Base-by-base conservation (phyloP, 30 jellyfish, hydroid and myxozoan genomes). In the Clytia hemisphaerica region DNA sequence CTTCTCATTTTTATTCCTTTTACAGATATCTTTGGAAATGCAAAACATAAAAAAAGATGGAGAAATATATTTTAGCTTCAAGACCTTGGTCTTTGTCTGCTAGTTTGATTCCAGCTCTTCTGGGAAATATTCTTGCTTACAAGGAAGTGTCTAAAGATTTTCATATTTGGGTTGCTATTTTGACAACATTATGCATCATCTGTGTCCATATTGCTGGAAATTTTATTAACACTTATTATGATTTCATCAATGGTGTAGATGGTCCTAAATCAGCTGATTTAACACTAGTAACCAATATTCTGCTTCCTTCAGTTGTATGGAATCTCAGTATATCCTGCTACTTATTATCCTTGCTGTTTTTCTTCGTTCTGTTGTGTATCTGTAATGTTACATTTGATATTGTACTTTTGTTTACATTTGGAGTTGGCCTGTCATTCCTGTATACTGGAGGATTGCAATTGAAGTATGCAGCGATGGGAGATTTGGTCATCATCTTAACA, bases 51-150 rank as follows among this genome's bases (percentile, higher is more conserved):
- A n/a, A n/a, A n/a, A n/a, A n/a, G n/a, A n/a, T n/a, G 26, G 0
- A n/a, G 36, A 73, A 54, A n/a, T 88, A 88, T 45, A 18, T 88
- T 31, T 18, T 28, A 12, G 97, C 97, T 0, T 37, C 71, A 27
- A 77, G 97, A 35, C 94, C 97, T 10, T 88, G 97, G 97, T 88
- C 97, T 6, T 75, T 88, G 46, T 78, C 97, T 12, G 97, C 97
- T 29, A 79, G 94, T 40, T 37, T 88, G 25, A 71, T 67, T 1
- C 97, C 97, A n/a, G 94, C 62, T 5, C 25, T 88, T 2, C 80
- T 80, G 0, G 97, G 97, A 33, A 69, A 81, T 25, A 69, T 67
- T 18, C 14, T 88, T 55, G 81, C 90, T 15, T 75, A 79, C 77
- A 75, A 32, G 0, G 38, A 76, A n/a, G 92, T 73, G 40, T 37